These are phyloP conservation scores for Acrossocheilus fasciatus DNA, from an alignment of 2,797 vertebrate species.

Conservation along the genomic window DNA sequence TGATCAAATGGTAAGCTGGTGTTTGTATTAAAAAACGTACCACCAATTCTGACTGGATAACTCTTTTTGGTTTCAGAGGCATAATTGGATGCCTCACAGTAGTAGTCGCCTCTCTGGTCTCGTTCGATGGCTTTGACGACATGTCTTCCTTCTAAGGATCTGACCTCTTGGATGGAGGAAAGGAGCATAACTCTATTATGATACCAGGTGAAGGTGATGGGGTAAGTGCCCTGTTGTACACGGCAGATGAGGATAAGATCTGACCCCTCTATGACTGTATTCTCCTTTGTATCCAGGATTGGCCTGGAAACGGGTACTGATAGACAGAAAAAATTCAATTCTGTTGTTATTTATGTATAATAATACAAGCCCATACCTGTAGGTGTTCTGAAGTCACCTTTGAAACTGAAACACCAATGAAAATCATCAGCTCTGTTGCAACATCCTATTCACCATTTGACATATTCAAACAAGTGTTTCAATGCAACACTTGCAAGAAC, in stretches of 20 bases:
- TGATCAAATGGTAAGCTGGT: neutral
- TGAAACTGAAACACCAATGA: no score
- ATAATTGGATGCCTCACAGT: conserved; percentile 70
- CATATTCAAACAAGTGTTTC: neutral
- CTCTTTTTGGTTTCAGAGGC: conserved; percentile 62
- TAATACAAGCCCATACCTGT: neutral
- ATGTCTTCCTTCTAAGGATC: conserved; percentile 32
- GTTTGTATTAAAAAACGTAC: conserved; percentile 60
- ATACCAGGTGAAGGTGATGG: conserved; percentile 75
- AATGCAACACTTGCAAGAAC: neutral
- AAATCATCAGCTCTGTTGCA: neutral
- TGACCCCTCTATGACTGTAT: conserved; percentile 68
- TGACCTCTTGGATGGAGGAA: neutral
- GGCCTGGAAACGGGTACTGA: conserved; percentile 75
- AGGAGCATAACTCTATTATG: rapidly evolving
- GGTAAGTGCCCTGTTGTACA: conserved; percentile 69
- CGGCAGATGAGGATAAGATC: conserved; percentile 71
- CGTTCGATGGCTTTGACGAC: conserved; percentile 52
- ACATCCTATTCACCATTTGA: neutral
- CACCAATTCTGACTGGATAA: conserved; percentile 55
- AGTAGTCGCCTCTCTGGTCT: conserved; percentile 70
- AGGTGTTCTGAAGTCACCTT: neutral
- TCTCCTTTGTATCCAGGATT: conserved; percentile 39
- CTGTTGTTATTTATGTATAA: neutral
- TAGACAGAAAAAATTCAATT: neutral